Evolutionary conservation across 2,113 vertebrate species (phyloP), one percentile per base, ranked within the genome.

Genomic region (Grammomys surdaster): DNA sequence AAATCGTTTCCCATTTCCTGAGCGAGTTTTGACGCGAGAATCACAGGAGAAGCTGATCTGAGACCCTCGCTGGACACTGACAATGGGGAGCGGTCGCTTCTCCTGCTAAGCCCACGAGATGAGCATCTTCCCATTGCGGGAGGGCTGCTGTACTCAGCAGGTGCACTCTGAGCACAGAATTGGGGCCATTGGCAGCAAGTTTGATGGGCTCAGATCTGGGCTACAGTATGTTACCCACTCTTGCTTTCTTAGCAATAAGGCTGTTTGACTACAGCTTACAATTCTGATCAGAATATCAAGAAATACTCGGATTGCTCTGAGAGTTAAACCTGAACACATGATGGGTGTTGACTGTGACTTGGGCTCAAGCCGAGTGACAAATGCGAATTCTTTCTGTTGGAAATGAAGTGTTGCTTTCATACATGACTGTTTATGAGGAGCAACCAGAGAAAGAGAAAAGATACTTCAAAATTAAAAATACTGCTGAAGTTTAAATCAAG

Each of bases 371-470:
- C 58, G 91, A 80, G 69, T 56, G 90, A 28, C 19, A 95, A 93
- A 11, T 72, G 56, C 77, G 17, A 85, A 91, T 72, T 78, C 60
- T 85, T 90, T 84, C 22, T 93, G n/a, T 77, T 26, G 90, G 36
- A 78, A 46, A 60, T 31, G 60, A 94, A 56, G 28, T 75, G n/a
- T 28, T 89, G n/a, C 70, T 72, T 43, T 60, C 70, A 60, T 82
- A 96, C 87, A 26, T 90, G 77, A 88, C 11, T 70, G 2, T 87
- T 58, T 36, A 33, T 63, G 69, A 75, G 31, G 46, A 80, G 14
- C 13, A 92, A 36, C 51, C 43, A 72, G 65, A 92, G 56, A 87
- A 93, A 4, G 90, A 84, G 88, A 76, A 72, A 87, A 93, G 89
- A 86, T 3, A 16, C 54, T 78, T 58, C 31, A 43, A 96, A 92